These are phyloP conservation scores for Acanthisitta chloris DNA, from an alignment of 2,113 vertebrate species.

Conservation along the genomic window DNA sequence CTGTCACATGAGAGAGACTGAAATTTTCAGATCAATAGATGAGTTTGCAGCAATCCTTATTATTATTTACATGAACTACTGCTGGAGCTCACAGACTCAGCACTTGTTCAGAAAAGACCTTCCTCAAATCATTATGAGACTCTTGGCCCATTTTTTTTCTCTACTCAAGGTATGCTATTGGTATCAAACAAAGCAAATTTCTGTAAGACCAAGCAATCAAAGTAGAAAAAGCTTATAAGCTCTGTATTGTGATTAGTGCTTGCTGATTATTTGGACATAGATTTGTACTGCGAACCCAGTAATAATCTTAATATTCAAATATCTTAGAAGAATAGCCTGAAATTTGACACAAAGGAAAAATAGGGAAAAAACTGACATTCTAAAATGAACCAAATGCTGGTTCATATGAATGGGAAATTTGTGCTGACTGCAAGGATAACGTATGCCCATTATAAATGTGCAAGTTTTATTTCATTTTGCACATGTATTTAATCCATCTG, in stretches of 20 bases:
- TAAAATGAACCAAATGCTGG: background rate
- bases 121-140: background rate
- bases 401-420: slow-evolving; percentile 27
- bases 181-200: background rate
- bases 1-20: background rate
- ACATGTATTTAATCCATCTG: slow-evolving; percentile 73
- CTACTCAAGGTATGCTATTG: background rate
- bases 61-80: background rate
- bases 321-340: background rate
- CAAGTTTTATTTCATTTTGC: slow-evolving; percentile 72
- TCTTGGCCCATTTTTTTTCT: background rate
- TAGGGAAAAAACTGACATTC: background rate
- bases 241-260: background rate
- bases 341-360: background rate
- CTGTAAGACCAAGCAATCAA: background rate
- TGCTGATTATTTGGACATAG: background rate
- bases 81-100: background rate
- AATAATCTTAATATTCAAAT: background rate
- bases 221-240: background rate
- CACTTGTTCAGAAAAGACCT: background rate
- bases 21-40: slow-evolving; percentile 7
- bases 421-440: slow-evolving; percentile 19
- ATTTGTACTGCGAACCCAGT: background rate
- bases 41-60: background rate
- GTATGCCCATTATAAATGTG: slow-evolving; percentile 42